Evolutionary conservation across 2,888 invertebrate species (phyloP), one percentile per base, ranked within the genome.

Genomic region (Mycogona germanica): DNA sequence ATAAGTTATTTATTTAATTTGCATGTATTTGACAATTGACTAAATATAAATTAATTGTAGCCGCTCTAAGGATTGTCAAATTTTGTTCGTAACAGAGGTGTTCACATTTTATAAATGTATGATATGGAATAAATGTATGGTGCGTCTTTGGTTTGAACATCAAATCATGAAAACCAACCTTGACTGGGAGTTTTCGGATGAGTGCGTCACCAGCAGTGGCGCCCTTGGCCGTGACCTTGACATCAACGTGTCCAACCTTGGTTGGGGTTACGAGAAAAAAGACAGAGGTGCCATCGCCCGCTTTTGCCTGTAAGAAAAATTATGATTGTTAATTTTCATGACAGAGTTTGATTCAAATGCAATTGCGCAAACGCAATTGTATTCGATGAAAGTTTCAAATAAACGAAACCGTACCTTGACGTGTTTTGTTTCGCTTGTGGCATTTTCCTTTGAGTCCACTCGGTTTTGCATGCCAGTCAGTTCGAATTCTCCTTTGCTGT

Each of bases 251-350:
- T 19, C 75, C 75, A 3, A 75, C 62, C n/a, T 60, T 61, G 25
- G 64, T 64, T 7, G 73, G 72, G 1, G 69, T 66, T 30, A 75
- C 71, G 12, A 73, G 72, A 67, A 75, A 74, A 50, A 64, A 65
- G 0, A 70, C 68, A 2, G 68, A 64, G 28, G 62, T 61, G 5
- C 60, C 61, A 59, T 60, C 59, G 55, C 59, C 56, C 9, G 61
- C 54, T 21, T 58, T 57, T 14, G 60, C 56, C 59, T 60, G 47
- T 1, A 44, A 25, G n/a, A 29, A 47, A 4, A 42, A 32, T 32
- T 32, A 32, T 32, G 35, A 32, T 32, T 9, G n/a, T n/a, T n/a
- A n/a, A 32, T 32, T n/a, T 12, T n/a, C 35, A 32, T 32, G 21
- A 30, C 29, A 5, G 14, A 7, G 14, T 29, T 14, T 29, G 2